Base-by-base conservation (phyloP, 2,113 vertebrate genomes). In the Notarius lentiginosus region DNA sequence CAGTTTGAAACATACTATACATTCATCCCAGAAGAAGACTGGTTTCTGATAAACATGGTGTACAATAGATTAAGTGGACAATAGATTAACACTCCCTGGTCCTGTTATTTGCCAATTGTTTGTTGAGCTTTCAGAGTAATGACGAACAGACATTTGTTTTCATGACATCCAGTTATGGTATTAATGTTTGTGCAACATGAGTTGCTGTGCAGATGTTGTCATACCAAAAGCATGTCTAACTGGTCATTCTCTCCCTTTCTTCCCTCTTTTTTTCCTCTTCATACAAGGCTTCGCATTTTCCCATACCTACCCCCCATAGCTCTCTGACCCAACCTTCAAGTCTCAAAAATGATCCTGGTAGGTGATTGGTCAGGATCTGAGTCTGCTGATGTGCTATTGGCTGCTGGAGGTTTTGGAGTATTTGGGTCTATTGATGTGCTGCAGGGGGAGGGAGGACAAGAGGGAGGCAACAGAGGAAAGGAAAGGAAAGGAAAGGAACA, bases 361-460 rank as follows among this genome's bases (percentile, higher is more conserved):
- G 81, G 60, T 84, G 86, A 92, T 93, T 92, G 91, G 91, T 77
- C 20, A 76, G 75, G 24, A 65, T 60, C 24, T 49, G 27, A 12
- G 34, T 15, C 63, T 72, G 30, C 41, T 88, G 66, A 15, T 61
- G 49, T 80, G 34, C 68, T 47, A 93, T 92, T 92, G 90, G 91
- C 89, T 90, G 84, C 53, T 79, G 80, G 22, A 20, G 81, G 75
- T 76, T 86, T 90, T 77, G 51, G 77, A 83, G 81, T 63, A 34
- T 90, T 87, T 84, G 89, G 70, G 80, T 63, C 84, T 88, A 89
- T 63, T 89, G 84, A 84, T 89, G 70, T 88, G 83, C 75, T 77
- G 88, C 82, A 86, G 61, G 86, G 87, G 88, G 87, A 84, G 88
- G 88, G 82, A 84, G 86, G 86, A 84, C 88, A 88, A 61, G 89